A percentile compares a stretch with the other conserved stretches of the same genome.
These are phyloP conservation scores for Syngnathoides biaculeatus DNA, from an alignment of 2,113 vertebrate species.

Conservation along the genomic window DNA sequence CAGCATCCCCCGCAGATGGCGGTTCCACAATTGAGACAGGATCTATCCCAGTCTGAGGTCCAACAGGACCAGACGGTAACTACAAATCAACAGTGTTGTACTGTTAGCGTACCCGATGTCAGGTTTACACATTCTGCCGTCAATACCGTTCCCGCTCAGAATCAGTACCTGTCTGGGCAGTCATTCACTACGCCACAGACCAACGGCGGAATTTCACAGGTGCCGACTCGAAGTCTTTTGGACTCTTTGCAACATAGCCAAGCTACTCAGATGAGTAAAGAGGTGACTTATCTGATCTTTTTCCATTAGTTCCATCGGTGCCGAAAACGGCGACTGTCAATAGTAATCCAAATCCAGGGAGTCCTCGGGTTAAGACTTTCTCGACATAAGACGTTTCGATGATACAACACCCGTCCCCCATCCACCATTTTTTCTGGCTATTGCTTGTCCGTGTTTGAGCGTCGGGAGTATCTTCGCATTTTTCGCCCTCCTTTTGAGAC, in stretches of 20 bases:
- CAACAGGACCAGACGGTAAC: slow-evolving; percentile 26
- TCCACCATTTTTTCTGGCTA: too few species aligned
- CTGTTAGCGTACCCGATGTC: slow-evolving; percentile 28
- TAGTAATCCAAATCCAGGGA: background rate
- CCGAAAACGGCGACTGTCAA: background rate
- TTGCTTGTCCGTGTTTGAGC: too few species aligned
- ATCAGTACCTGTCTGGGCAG: slow-evolving; percentile 33
- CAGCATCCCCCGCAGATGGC: slow-evolving; percentile 27
- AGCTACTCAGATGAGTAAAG: slow-evolving; percentile 62
- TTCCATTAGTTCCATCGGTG: background rate
- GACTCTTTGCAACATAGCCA: slow-evolving; percentile 40
- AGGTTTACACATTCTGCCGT: slow-evolving; percentile 34
- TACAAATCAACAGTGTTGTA: slow-evolving; percentile 47
- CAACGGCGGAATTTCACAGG: slow-evolving; percentile 34
- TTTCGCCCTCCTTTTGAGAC: too few species aligned
- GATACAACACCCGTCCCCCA: too few species aligned
- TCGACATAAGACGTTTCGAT: too few species aligned
- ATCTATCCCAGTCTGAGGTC: slow-evolving; percentile 23
- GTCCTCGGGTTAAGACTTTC: too few species aligned
- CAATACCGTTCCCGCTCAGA: slow-evolving; percentile 24
- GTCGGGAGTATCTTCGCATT: too few species aligned
- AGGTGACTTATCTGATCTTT: slow-evolving; percentile 68
- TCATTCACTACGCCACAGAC: slow-evolving; percentile 23
- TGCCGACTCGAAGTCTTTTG: slow-evolving; percentile 52
- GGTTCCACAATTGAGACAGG: slow-evolving; percentile 35